phyloP scores from a whole-genome alignment of 2,113 vertebrate genomes.

The Tetrao urogallus region DNA sequence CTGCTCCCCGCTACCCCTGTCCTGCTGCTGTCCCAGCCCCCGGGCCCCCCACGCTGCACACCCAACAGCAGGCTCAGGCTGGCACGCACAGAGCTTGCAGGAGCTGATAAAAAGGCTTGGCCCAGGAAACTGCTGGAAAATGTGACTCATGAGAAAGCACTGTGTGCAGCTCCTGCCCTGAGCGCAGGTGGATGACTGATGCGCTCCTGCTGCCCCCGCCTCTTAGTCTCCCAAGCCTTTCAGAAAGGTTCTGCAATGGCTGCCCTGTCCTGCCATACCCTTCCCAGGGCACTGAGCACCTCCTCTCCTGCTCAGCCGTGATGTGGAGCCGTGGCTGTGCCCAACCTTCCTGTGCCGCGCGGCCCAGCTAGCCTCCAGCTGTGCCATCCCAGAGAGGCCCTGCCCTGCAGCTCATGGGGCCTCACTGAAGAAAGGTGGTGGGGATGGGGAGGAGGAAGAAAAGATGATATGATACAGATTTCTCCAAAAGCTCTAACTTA shows the following conservation, averaged over 20 bases:
- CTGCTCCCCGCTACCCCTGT: neutral
- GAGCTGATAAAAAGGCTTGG: neutral
- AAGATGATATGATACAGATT: conserved; percentile 63
- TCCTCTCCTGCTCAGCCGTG: neutral
- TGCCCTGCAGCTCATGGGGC: conserved; percentile 5
- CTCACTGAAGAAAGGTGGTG: conserved; percentile 59
- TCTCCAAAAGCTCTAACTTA: conserved; percentile 79
- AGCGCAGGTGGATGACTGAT: too few relatives aligned
- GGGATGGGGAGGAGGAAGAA: conserved; percentile 46
- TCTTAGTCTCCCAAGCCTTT: neutral
- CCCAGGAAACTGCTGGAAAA: neutral
- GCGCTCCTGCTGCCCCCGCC: neutral
- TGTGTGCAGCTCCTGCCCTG: neutral
- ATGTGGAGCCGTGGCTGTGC: rapidly evolving
- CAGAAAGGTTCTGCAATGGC: neutral
- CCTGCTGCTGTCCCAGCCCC: neutral
- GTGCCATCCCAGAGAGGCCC: neutral
- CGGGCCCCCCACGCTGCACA: neutral
- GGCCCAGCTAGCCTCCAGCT: neutral
- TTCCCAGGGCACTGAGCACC: rapidly evolving
- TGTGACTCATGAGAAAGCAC: neutral
- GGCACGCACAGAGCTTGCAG: neutral
- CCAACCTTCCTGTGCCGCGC: neutral
- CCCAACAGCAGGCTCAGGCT: neutral
- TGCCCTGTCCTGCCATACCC: neutral